Evolutionary conservation across 2,113 vertebrate species (phyloP), one percentile per base, ranked within the genome.

Genomic region (Gracilinanus agilis): DNA sequence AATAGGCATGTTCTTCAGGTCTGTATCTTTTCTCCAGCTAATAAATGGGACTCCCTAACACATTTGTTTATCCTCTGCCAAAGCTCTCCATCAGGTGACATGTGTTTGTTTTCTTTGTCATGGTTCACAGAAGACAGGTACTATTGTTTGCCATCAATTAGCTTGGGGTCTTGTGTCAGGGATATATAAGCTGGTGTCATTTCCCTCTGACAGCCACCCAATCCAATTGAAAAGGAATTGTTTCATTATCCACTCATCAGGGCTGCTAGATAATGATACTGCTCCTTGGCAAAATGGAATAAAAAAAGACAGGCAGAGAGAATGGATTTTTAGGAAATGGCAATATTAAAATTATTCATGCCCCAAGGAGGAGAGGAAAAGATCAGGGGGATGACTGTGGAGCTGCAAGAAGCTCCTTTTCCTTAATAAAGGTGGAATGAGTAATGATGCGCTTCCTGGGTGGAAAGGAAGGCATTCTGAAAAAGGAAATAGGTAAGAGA

Each of bases 311-410:
- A 97, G 92, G n/a, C 92, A 97, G 44, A 93, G 92, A 95, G 90
- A 98, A 94, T 91, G 96, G 93, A 94, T 94, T 94, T 95, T 92
- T 96, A 96, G 90, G 90, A 95, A 96, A 96, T 97, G n/a, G 75
- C 95, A 97, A 90, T 92, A 92, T 96, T 95, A 96, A 97, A 98
- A 97, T 97, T 97, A 97, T 97, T 98, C 92, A 91, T 97, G 91
- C 95, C 55, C 12, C 83, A 94, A 96, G 92, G 92, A 97, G 88
- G 93, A 96, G 19, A 53, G 44, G 23, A 83, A 97, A 96, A 95
- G 91, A 90, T 96, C 92, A 2, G 19, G 96, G 96, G 94, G 55
- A 2, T 19, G 95, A 93, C 54, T 94, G 40, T 96, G 90, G 88
- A 96, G 92, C 19, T 94, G 88, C 92, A 27, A 96, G 93, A 96